Evolutionary conservation across 2,888 invertebrate genomes (phyloP).

Genomic region (Sinelater perroti): DNA sequence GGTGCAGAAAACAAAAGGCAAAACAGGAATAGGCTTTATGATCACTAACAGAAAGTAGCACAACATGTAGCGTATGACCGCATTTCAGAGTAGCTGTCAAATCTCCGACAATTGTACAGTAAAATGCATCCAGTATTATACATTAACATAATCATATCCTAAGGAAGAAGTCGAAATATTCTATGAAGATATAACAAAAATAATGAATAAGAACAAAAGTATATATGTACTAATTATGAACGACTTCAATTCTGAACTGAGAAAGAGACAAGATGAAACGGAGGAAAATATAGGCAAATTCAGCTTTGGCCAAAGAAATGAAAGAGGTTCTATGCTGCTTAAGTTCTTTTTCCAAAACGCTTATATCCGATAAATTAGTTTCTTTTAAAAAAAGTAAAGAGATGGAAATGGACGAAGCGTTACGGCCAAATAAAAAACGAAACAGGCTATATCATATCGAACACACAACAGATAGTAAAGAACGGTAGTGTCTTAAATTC

Average conservation of each 20-base stretch:
- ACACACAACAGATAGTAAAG: too few relatives aligned
- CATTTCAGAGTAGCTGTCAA: slow-evolving; percentile 2
- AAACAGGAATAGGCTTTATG: slow-evolving; percentile 4
- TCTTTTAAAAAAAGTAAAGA: slow-evolving; percentile 3
- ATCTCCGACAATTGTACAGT: slow-evolving; percentile 1
- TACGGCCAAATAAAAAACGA: too few relatives aligned
- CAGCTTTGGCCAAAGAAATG: slow-evolving; percentile 8
- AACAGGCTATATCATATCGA: too few relatives aligned
- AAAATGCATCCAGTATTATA: slow-evolving; percentile 10
- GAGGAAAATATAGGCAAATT: slow-evolving; percentile 10
- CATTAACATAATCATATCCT: slow-evolving; percentile 3
- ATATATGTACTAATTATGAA: slow-evolving; percentile 5
- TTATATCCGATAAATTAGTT: too few relatives aligned
- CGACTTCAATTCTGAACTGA: slow-evolving; percentile 10
- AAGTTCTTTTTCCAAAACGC: not conserved
- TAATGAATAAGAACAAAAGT: slow-evolving; percentile 9
- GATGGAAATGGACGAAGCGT: slow-evolving; percentile 1
- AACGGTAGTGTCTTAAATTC: too few relatives aligned
- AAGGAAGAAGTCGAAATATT: slow-evolving; percentile 4
- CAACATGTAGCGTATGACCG: slow-evolving; percentile 8
- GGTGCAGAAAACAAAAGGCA: slow-evolving; percentile 10
- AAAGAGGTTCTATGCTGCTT: slow-evolving; percentile 1
- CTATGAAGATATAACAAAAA: not conserved
- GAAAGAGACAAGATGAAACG: slow-evolving; percentile 12
- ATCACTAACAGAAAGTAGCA: slow-evolving; percentile 8